Conservation (phyloP, 1,140 invertebrate species). For the Stenopsyche tienmushanensis region DNA sequence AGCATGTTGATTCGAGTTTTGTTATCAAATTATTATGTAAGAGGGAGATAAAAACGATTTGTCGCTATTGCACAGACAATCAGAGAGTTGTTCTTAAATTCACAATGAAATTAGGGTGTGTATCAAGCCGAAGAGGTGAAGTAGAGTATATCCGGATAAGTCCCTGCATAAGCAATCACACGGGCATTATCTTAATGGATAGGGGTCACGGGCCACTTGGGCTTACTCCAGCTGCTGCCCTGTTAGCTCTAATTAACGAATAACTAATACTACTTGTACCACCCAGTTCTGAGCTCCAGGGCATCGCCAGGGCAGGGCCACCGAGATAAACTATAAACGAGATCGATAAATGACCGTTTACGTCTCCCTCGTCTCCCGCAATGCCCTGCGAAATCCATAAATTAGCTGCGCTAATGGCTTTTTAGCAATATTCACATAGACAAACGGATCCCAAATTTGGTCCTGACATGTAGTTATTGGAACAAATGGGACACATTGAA, state of each 20-base stretch:
- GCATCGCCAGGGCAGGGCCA: background rate
- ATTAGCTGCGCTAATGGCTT: no score
- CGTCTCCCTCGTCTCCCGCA: background rate
- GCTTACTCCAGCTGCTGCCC: constrained; percentile 21
- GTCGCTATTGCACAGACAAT: no score
- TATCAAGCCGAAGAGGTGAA: constrained; percentile 5
- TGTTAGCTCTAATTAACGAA: constrained; percentile 31
- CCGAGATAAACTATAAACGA: background rate
- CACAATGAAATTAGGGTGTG: constrained; percentile 11
- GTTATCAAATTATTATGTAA: no score
- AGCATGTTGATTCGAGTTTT: no score
- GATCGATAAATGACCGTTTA: background rate
- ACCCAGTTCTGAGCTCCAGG: background rate
- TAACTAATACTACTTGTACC: background rate
- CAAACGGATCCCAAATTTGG: no score
- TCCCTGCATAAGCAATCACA: constrained; percentile 30
- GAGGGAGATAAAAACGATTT: no score
- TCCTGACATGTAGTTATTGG: no score
- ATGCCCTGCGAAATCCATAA: no score
- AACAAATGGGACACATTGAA: no score
- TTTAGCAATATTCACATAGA: no score
- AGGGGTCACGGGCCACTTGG: constrained; percentile 30
- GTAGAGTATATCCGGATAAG: constrained; percentile 26
- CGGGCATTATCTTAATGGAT: constrained; percentile 38
- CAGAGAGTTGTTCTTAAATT: background rate